These are phyloP conservation scores for Aviceda subcristata DNA, from an alignment of 2,113 vertebrate species.

Conservation along the genomic window DNA sequence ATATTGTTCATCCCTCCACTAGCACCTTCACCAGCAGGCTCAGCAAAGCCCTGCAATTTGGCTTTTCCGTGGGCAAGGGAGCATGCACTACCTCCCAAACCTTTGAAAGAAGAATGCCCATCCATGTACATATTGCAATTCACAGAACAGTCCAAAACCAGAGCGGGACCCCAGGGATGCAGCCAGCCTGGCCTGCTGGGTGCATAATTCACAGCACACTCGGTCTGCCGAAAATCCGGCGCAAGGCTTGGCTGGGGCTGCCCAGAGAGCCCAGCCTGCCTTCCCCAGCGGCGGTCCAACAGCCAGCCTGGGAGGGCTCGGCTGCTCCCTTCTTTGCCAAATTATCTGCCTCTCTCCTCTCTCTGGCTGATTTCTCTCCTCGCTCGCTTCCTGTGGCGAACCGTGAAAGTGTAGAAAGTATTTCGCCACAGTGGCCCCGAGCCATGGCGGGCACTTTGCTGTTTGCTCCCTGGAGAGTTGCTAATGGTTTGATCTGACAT, in stretches of 20 bases:
- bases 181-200: background rate
- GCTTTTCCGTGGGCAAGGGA: background rate
- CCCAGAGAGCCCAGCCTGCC: background rate
- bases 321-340: background rate
- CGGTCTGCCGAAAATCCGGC: fast-evolving
- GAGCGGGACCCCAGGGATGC: background rate
- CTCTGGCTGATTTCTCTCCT: background rate
- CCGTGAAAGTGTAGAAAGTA: background rate
- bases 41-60: background rate
- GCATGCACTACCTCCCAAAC: background rate
- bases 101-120: background rate
- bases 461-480: background rate
- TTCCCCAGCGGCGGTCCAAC: background rate
- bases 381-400: background rate
- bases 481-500: background rate
- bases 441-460: fast-evolving
- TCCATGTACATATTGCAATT: fast-evolving
- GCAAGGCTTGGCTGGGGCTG: background rate
- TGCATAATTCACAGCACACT: background rate
- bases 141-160: background rate
- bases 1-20: background rate
- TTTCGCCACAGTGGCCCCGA: background rate
- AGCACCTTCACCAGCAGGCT: background rate
- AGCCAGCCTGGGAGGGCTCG: background rate
- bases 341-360: background rate